Percentiles rank a stretch among this genome's conserved stretches.
phyloP scores from a whole-genome alignment of 2,888 invertebrate genomes.

The Lottia scabra region DNA sequence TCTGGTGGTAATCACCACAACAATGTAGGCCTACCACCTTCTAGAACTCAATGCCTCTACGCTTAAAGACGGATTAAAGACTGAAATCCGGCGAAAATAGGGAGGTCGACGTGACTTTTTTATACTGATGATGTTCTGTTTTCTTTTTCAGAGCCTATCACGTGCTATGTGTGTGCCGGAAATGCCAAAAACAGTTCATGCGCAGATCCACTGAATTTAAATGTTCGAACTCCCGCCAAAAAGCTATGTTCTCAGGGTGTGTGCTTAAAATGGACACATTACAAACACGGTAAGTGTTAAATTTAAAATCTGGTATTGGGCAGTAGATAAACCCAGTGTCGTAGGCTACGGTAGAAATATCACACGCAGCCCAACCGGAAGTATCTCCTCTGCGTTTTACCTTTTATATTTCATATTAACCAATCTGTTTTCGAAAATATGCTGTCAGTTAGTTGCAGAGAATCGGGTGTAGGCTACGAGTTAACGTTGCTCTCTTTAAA shows the following conservation, averaged over 20 bases:
- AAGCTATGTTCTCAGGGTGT: conserved; percentile 55
- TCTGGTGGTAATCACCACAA: no score
- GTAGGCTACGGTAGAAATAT: no score
- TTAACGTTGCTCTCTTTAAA: no score
- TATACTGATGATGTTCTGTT: background rate
- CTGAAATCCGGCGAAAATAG: background rate
- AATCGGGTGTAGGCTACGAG: background rate
- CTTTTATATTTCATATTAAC: no score
- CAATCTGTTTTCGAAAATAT: no score
- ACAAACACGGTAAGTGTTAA: conserved; percentile 43
- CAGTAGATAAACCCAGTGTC: no score
- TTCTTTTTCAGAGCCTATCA: conserved; percentile 47
- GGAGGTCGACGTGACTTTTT: background rate
- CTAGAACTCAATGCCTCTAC: background rate
- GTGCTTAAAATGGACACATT: conserved; percentile 61
- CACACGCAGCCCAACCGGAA: no score
- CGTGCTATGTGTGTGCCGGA: conserved; percentile 56
- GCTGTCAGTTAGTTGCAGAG: no score
- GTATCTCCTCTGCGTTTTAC: no score
- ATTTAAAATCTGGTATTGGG: no score
- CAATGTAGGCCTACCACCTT: no score
- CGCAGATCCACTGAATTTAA: conserved; percentile 49
- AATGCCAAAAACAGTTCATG: conserved; percentile 51
- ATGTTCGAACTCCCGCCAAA: conserved; percentile 27
- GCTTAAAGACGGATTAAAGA: background rate